Base-by-base conservation (phyloP, 1,140 invertebrate genomes). In the Chymomyza costata region DNA sequence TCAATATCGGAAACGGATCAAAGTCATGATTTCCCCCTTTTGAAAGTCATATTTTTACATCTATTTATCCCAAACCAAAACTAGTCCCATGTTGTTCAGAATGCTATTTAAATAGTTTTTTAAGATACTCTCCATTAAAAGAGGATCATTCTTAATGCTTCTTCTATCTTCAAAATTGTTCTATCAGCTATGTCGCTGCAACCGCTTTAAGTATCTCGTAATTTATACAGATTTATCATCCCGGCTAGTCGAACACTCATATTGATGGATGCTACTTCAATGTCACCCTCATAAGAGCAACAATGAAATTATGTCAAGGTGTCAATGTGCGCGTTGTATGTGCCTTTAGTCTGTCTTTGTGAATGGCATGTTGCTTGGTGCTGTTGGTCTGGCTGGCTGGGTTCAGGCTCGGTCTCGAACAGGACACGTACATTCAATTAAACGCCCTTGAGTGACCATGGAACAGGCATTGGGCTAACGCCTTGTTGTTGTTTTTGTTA, bases 211-310 rank as follows among this genome's bases (percentile, higher is more conserved):
- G n/a, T n/a, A n/a, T n/a, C n/a, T n/a, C 51, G 66, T 71, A 78
- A 80, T 78, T 78, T 78, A 62, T 67, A 80, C 67, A 71, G 71
- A 78, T 78, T 78, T 78, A 78, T 60, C n/a, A n/a, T n/a, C n/a
- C n/a, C n/a, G 70, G 25, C 18, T 28, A 28, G 51, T 43, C 30
- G 8, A 16, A 18, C 18, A 28, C 16, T 11, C 14, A 56, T n/a
- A 21, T n/a, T 46, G 41, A 21, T 51, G 46, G 35, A 19, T 28
- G 43, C 34, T 19, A 38, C 37, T 28, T 41, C 44, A 47, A 54
- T 17, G 28, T 40, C 15, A 35, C 19, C 25, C 14, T 32, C 34
- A 43, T 53, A 49, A 39, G 34, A n/a, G 57, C 37, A 16, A 21
- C 45, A 25, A 38, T 66, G 45, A 38, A 80, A 64, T 50, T 53